Percentiles rank a stretch among this genome's conserved stretches.
Conservation (phyloP, 2,888 invertebrate genomes). For the Orthosia gracilis region DNA sequence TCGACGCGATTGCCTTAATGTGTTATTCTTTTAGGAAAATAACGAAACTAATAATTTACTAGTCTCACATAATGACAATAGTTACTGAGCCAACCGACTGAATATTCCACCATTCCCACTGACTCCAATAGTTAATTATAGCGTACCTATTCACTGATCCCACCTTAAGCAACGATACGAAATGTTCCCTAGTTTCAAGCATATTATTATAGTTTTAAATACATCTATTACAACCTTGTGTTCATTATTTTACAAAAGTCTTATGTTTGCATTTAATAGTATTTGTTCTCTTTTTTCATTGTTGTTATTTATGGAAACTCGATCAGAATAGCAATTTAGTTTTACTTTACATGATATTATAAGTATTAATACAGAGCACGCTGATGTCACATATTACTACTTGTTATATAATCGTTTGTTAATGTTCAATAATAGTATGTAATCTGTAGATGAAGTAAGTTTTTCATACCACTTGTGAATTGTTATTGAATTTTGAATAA, state of each 20-base stretch:
- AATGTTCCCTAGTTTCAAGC: slow-evolving; percentile 76
- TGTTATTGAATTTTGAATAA: slow-evolving; percentile 46
- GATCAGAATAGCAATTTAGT: slow-evolving; percentile 72
- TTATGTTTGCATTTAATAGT: slow-evolving; percentile 79
- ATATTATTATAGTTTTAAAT: slow-evolving; percentile 69
- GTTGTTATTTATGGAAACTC: slow-evolving; percentile 73
- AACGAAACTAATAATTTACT: slow-evolving; percentile 59
- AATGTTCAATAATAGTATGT: slow-evolving; percentile 61
- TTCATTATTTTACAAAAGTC: slow-evolving; percentile 73
- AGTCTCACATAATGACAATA: slow-evolving; percentile 72
- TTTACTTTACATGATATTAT: slow-evolving; percentile 73
- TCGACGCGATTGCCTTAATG: slow-evolving; percentile 56
- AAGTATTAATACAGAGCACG: slow-evolving; percentile 77
- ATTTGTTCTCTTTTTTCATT: slow-evolving; percentile 70
- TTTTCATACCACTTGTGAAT: slow-evolving; percentile 54
- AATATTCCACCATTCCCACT: slow-evolving; percentile 79
- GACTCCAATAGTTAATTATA: slow-evolving; percentile 74
- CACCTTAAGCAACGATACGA: slow-evolving; percentile 80
- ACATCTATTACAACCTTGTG: slow-evolving; percentile 76
- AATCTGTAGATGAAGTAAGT: slow-evolving; percentile 56
- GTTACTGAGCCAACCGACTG: slow-evolving; percentile 73
- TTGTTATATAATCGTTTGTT: slow-evolving; percentile 63
- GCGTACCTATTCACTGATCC: slow-evolving; percentile 78
- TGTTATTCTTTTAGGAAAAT: slow-evolving; percentile 61
- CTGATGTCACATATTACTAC: slow-evolving; percentile 76